Base-by-base conservation (phyloP, 2,888 invertebrate species). In the Polymixis flavicincta region DNA sequence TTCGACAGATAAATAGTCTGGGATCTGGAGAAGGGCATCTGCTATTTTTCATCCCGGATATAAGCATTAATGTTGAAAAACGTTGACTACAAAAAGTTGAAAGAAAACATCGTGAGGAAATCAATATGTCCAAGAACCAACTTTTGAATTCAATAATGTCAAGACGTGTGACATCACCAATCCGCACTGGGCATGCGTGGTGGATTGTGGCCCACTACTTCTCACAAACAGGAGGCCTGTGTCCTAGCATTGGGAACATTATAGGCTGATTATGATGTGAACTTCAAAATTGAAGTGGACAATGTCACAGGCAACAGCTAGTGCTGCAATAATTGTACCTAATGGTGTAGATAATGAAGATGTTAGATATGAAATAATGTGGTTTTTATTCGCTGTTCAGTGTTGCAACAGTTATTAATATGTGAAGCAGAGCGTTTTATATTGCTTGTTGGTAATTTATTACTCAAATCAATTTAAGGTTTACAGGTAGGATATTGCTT, bases 391-490 rank as follows among this genome's bases (percentile, higher is more conserved):
- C 6, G n/a, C 55, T 45, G 22, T 48, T 50, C n/a, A 42, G 60
- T 76, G 25, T 71, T 52, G 79, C 65, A 81, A 83, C n/a, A 64
- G 28, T 69, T 37, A 65, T 71, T 85, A 80, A 69, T 66, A 71
- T 75, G 76, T 78, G 69, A 75, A 71, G 67, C 76, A 75, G 68
- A 83, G 61, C 71, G 78, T 78, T 78, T 54, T 68, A 42, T 55
- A 59, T 54, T 68, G 52, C 57, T 63, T 65, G 63, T 78, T 79
- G 67, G 64, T 52, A 74, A 75, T 64, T 37, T 77, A 11, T 61
- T 63, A 28, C 37, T 48, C 32, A 55, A 66, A 37, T 60, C 7
- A 25, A 42, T 57, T 67, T 37, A n/a, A 77, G 52, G 7, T 60
- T 76, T 57, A n/a, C 14, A 57, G 32, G 14, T 76, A n/a, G n/a